Evolutionary conservation across 2,888 invertebrate genomes (phyloP).

Genomic region (Nemotelus pantherinus): DNA sequence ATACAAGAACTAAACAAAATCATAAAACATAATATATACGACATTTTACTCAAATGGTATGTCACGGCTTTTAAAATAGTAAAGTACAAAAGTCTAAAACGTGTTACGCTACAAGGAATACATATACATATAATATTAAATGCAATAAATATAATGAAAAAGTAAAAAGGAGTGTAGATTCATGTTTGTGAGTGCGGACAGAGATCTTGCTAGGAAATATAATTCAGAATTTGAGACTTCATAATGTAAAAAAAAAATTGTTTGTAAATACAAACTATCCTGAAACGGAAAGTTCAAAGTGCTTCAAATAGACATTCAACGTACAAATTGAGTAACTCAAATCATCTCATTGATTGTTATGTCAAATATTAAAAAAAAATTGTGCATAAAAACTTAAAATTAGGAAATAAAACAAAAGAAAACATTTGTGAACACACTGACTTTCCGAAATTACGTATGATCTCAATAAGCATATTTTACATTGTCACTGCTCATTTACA

Average conservation of each 20-base stretch:
- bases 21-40: slow-evolving; percentile 11
- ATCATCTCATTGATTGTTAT: neutral
- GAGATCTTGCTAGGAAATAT: slow-evolving; percentile 14
- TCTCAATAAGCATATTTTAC: no score
- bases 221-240: neutral
- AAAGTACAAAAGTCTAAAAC: slow-evolving; percentile 5
- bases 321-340: neutral
- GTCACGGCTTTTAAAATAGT: slow-evolving; percentile 5
- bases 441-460: no score
- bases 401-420: neutral
- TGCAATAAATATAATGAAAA: slow-evolving; percentile 30
- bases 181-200: slow-evolving; percentile 8
- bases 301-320: no score
- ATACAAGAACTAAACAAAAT: slow-evolving; percentile 37
- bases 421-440: no score
- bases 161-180: neutral
- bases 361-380: neutral
- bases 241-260: neutral
- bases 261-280: no score
- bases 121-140: slow-evolving; percentile 10
- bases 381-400: neutral
- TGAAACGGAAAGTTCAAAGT: no score
- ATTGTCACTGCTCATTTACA: no score
- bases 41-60: neutral
- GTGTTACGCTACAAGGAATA: neutral